Evolutionary conservation across 2,113 vertebrate species (phyloP).

Genomic region (Connochaetes taurinus): DNA sequence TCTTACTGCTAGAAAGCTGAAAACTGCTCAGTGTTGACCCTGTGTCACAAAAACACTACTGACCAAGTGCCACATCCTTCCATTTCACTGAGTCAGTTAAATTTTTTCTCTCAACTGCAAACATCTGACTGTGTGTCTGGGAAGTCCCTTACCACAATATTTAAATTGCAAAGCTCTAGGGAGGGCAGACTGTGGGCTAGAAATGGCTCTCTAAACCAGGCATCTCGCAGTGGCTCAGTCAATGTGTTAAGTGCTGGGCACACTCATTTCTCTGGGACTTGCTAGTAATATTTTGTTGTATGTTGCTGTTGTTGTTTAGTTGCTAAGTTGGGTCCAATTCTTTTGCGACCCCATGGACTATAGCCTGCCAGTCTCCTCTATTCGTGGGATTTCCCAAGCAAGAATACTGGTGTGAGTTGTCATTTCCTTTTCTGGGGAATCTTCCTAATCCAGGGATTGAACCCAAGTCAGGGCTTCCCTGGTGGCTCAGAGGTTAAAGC

Average conservation of each 20-base stretch:
- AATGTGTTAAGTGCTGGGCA: background rate
- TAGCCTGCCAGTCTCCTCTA: background rate
- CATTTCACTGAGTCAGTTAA: background rate
- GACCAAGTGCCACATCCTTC: background rate
- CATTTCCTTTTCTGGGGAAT: background rate
- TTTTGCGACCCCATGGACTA: background rate
- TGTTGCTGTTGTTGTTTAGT: background rate
- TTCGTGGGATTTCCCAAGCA: background rate
- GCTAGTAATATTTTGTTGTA: background rate
- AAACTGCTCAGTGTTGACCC: background rate
- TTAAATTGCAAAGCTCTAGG: background rate
- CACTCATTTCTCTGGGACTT: background rate
- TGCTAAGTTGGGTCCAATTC: background rate
- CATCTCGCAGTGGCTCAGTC: background rate
- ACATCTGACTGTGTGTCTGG: background rate
- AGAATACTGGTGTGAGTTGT: background rate
- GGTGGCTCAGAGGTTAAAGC: too few relatives aligned
- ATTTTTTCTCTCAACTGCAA: background rate
- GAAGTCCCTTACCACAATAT: background rate
- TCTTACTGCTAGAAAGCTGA: background rate
- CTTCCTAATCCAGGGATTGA: background rate
- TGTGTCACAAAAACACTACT: background rate
- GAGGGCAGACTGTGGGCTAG: background rate
- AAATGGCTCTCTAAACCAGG: background rate
- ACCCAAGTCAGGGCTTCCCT: background rate